phyloP scores from a whole-genome alignment of 2,797 vertebrate species.

The Bradypodion pumilum region DNA sequence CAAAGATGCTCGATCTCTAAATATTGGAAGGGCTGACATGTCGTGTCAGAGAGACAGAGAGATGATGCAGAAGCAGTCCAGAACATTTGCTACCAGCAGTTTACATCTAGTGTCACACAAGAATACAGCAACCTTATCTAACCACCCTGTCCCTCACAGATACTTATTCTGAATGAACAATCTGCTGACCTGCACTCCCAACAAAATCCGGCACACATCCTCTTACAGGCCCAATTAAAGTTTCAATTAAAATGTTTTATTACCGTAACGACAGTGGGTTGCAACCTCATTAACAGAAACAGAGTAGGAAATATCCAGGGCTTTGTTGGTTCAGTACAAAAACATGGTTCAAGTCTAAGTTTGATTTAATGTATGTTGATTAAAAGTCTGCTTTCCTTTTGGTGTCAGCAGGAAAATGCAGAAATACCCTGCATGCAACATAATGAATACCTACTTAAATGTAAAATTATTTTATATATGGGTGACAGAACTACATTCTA shows the following conservation, averaged over 20 bases:
- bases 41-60: neutral
- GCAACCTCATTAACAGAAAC: constrained; percentile 68
- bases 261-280: constrained; percentile 63
- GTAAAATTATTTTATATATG: constrained; percentile 49
- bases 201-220: constrained; percentile 57
- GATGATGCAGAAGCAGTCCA: neutral
- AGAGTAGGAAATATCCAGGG: constrained; percentile 58
- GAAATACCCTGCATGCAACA: constrained; percentile 43
- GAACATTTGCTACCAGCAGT: neutral
- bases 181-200: constrained; percentile 57
- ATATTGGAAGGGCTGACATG: neutral
- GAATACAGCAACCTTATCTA: neutral
- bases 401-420: constrained; percentile 38
- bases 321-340: constrained; percentile 59
- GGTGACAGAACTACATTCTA: constrained; percentile 45
- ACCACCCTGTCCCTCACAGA: constrained; percentile 43
- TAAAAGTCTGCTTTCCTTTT: constrained; percentile 44
- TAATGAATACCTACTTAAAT: constrained; percentile 55
- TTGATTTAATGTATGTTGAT: constrained; percentile 63
- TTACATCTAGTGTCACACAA: constrained; percentile 9
- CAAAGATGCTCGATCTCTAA: neutral
- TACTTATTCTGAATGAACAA: constrained; percentile 59
- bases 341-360: constrained; percentile 47
- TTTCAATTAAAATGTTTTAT: constrained; percentile 71
- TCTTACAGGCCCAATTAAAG: constrained; percentile 65